Conservation (phyloP, 2,113 vertebrate species). For the Strix uralensis region DNA sequence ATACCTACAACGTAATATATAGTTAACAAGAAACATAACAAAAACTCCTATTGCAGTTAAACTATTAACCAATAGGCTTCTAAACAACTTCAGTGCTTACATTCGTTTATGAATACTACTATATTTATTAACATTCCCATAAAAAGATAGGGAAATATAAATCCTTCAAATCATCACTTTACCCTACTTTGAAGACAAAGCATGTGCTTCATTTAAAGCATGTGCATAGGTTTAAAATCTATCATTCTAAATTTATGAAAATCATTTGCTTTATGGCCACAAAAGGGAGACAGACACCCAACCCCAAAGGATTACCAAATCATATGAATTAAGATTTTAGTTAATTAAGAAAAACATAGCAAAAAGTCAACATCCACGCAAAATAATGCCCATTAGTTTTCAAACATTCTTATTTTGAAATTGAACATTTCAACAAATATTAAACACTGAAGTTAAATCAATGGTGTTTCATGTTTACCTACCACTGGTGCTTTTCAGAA, state of each 20-base stretch:
- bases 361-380: not conserved
- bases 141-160: not conserved
- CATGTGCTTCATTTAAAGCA: not conserved
- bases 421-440: not conserved
- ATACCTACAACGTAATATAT: slow-evolving; percentile 76
- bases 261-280: not conserved
- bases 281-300: not conserved
- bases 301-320: not conserved
- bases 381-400: not conserved
- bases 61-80: not conserved
- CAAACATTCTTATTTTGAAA: not conserved
- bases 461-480: slow-evolving; percentile 57
- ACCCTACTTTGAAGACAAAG: not conserved
- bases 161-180: not conserved
- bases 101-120: not conserved
- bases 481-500: slow-evolving; percentile 95
- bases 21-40: not conserved
- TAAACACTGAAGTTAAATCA: not conserved
- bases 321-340: not conserved
- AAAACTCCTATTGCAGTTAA: not conserved
- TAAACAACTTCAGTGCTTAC: not conserved
- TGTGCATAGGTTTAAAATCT: not conserved
- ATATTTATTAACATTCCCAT: not conserved
- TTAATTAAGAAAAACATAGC: not conserved
- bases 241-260: not conserved